Evolutionary conservation across 2,113 vertebrate species (phyloP), one percentile per base, ranked within the genome.

Genomic region (Pica pica): DNA sequence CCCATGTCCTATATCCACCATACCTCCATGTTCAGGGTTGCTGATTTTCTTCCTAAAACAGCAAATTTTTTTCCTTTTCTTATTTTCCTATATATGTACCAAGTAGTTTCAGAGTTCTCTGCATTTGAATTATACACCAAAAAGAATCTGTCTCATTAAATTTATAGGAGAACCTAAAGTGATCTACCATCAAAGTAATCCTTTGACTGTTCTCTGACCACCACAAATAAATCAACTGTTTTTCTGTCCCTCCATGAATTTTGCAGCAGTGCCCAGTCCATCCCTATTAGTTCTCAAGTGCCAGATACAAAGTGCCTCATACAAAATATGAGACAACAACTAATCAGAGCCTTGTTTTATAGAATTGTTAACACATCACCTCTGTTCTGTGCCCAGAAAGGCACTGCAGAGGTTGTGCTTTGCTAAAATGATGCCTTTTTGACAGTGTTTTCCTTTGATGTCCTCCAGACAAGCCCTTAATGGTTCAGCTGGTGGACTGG

Each of bases 401-500:
- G 0, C 1, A 8, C 27, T 24, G 52, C 18, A 70, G 53, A 77
- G 55, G 57, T 7, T 10, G 11, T 63, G 24, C 31, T 88, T 56
- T 70, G 35, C 27, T 88, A 26, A 94, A 91, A 67, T 2, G 1
- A 53, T 44, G 53, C 13, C 12, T 93, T 63, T 73, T 23, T 17
- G 2, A 31, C 18, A 23, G 10, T 2, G 0, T 42, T 91, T 80
- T 55, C 8, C n/a, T 55, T 70, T 80, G 5, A 35, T 90, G 46
- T 86, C 5, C 89, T 98, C 56, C 97, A 99, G 99, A 98, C 44
- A 99, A 98, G 83, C 99, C 98, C 27, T 56, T 99, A 4, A 67
- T 98, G 35, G 82, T 99, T 76, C 99, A 99, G 97, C 97, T 99
- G 64, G 84, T 99, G 7, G 99, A 99, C 90, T 99, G 99, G 99